Evolutionary conservation across 2,888 invertebrate species (phyloP), one percentile per base, ranked within the genome.

Genomic region (Brassicogethes aeneus): DNA sequence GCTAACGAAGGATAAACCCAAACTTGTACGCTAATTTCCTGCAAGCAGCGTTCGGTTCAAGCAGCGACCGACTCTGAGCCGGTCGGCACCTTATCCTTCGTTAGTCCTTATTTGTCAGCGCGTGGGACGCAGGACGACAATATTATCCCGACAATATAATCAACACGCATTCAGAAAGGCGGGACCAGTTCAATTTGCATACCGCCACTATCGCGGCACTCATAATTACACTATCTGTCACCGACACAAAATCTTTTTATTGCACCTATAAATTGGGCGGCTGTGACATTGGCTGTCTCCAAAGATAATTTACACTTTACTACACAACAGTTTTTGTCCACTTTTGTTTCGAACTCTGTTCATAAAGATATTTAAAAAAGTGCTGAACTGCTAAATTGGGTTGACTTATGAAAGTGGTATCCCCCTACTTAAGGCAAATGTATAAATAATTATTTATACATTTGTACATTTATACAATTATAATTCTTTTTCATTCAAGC

Each of bases 181-280:
- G 40, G 44, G 47, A 42, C 42, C 40, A 40, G 44, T 47, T 40
- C 42, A 39, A 47, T 47, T 47, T 47, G 47, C 47, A 47, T 47
- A 47, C 44, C 40, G 43, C 34, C 44, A 46, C 44, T 47, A 44
- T 47, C 43, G 41, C 44, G 44, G 44, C 44, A 44, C 40, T 40
- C 41, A 47, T 47, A 47, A 47, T 47, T 47, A 41, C 47, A 17
- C 36, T 44, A 35, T 44, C 47, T 47, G 47, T 16, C 17, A 34
- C 35, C 44, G 47, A 44, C 47, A 44, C 47, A 44, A 47, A 38
- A 42, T 34, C 38, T 47, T 47, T 47, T 47, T 44, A 39, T 38
- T 40, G 40, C 36, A 30, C 34, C 32, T 31, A 46, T 44, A 44
- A 46, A 46, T 44, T 42, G 34, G 29, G 10, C 23, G 29, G 12